Conservation (phyloP, 2,888 invertebrate species). For the Herminia tarsipennalis region DNA sequence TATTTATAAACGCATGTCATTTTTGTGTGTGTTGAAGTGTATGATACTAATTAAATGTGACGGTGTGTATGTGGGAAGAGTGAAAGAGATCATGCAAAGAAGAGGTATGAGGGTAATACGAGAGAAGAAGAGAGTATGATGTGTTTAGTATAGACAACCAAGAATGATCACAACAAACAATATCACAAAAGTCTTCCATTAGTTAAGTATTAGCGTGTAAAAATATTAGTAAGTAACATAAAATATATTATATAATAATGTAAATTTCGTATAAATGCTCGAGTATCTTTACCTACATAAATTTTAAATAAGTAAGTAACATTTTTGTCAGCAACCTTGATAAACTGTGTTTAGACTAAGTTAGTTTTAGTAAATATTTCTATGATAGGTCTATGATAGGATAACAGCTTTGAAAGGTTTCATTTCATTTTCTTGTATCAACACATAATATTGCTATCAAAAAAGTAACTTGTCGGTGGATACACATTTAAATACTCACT, state of each 20-base stretch:
- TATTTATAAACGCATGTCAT: not conserved
- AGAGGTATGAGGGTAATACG: not conserved
- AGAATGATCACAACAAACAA: constrained; percentile 83
- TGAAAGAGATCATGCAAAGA: too few relatives aligned
- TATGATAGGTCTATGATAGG: too few relatives aligned
- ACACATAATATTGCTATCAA: too few relatives aligned
- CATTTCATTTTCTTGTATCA: too few relatives aligned
- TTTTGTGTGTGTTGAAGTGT: not conserved
- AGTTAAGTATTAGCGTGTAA: constrained; percentile 48
- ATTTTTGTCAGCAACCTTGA: too few relatives aligned
- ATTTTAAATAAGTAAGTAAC: too few relatives aligned
- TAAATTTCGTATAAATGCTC: not conserved
- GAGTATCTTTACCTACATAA: not conserved
- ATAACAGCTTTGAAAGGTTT: too few relatives aligned
- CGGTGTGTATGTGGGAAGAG: too few relatives aligned
- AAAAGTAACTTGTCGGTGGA: not conserved
- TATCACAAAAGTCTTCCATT: constrained; percentile 84
- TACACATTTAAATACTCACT: too few relatives aligned
- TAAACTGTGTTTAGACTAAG: too few relatives aligned
- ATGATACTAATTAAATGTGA: too few relatives aligned
- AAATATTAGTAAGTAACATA: constrained; percentile 8
- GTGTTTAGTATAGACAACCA: constrained; percentile 71
- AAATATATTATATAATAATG: not conserved
- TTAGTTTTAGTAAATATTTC: too few relatives aligned
- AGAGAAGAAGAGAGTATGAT: constrained; percentile 1